These are phyloP conservation scores for Orcinus orca DNA, from an alignment of 2,113 vertebrate genomes.

Conservation along the genomic window DNA sequence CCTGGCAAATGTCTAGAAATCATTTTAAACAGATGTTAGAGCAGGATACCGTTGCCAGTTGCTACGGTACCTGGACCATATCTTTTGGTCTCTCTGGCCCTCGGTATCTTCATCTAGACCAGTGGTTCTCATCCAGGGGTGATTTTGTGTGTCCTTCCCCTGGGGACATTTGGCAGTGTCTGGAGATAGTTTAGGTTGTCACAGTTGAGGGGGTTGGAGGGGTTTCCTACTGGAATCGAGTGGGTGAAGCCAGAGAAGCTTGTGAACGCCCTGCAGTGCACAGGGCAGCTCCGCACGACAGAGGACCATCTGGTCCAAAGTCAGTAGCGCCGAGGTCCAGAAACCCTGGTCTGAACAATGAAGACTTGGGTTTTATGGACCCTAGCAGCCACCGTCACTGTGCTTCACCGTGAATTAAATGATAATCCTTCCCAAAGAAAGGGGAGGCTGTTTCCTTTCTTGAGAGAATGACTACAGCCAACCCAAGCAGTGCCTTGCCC, in stretches of 20 bases:
- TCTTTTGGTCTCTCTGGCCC: background rate
- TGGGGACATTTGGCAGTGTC: background rate
- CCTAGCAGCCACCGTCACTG: background rate
- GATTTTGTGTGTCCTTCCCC: background rate
- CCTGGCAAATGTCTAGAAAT: background rate
- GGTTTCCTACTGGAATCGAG: fast-evolving
- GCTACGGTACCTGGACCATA: fast-evolving
- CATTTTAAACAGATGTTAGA: background rate
- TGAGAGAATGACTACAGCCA: background rate
- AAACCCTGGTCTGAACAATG: fast-evolving
- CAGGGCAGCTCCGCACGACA: background rate
- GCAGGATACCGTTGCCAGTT: fast-evolving
- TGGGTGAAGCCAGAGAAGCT: background rate
- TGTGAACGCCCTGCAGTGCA: fast-evolving
- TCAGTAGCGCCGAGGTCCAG: fast-evolving
- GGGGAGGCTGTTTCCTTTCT: background rate
- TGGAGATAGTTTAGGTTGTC: background rate
- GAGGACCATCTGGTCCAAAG: no score
- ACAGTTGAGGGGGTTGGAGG: background rate
- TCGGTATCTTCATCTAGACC: background rate
- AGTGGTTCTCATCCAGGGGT: background rate
- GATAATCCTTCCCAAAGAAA: background rate
- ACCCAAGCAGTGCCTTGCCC: fast-evolving
- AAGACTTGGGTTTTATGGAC: background rate
- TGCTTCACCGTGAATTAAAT: fast-evolving